phyloP scores from a whole-genome alignment of 2,797 vertebrate species.

The Danio albolineatus region DNA sequence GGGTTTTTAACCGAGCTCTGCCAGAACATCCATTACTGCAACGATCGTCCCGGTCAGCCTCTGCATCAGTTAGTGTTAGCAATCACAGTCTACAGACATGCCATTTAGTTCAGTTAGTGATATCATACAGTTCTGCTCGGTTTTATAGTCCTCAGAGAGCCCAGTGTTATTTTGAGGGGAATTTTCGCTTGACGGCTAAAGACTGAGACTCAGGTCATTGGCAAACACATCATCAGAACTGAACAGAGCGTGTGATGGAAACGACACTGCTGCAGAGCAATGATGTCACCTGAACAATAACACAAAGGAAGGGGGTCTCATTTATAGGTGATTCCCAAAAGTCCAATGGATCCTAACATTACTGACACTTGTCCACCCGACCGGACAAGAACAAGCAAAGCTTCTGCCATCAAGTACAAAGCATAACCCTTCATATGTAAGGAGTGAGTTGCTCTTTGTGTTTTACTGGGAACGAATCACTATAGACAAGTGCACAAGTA shows the following conservation, averaged over 20 bases:
- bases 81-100: constrained; percentile 25
- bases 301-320: constrained; percentile 2
- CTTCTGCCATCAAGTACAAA: neutral
- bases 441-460: neutral
- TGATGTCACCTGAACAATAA: constrained; percentile 33
- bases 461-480: neutral
- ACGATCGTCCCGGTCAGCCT: neutral
- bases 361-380: constrained; percentile 8
- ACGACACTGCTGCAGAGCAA: constrained; percentile 4
- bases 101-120: constrained; percentile 32
- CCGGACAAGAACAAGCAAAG: neutral
- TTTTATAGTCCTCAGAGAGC: neutral
- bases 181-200: constrained; percentile 9
- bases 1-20: constrained; percentile 20
- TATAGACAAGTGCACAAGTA: neutral
- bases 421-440: neutral
- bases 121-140: constrained; percentile 27
- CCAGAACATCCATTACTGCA: constrained; percentile 28
- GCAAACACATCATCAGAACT: constrained; percentile 14
- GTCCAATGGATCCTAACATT: neutral
- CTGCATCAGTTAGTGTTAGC: constrained; percentile 31
- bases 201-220: neutral
- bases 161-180: neutral
- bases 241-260: constrained; percentile 14
- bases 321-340: neutral